Evolutionary conservation across 2,888 invertebrate species (phyloP), one percentile per base, ranked within the genome.

Genomic region (Perdita meconis): DNA sequence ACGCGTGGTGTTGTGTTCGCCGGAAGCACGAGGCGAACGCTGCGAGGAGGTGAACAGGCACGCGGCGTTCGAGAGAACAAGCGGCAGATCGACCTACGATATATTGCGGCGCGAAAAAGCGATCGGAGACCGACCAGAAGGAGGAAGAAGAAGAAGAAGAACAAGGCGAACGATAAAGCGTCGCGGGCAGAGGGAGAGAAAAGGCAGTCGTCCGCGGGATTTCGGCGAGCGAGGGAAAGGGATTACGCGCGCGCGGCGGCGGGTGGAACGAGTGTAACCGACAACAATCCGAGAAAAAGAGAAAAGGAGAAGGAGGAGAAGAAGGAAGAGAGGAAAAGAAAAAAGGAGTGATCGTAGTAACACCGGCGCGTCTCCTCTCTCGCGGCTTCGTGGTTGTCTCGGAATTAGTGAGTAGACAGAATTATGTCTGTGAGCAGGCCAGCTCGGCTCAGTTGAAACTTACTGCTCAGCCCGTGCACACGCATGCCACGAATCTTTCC

Each of bases 381-480:
- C 89, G 86, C 84, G 82, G 82, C 79, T 78, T 86, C 82, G 86
- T 86, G 86, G 73, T 87, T 88, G 87, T 87, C 88, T 89, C 89
- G 90, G 90, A 90, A 91, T 92, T 89, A 92, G 91, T 89, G 90
- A 90, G 91, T 91, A 91, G 92, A 91, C 91, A 89, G 91, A 92
- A 92, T 92, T 91, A 92, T 91, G 91, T 89, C 89, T 88, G 89
- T 89, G 89, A 89, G 90, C 87, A 86, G 88, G 89, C 87, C 89
- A 86, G 88, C 88, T 87, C 87, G 87, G 87, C 90, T 92, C 91
- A 92, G 92, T 92, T 91, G 91, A 91, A 89, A 90, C 89, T 88
- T 90, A 91, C 89, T 87, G 88, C 91, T 92, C 91, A 89, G 88
- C 85, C 87, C 86, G 91, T 88, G 89, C 89, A 89, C 90, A 92